Conservation (phyloP, 2,888 invertebrate genomes). For the Morpho deidamia region DNA sequence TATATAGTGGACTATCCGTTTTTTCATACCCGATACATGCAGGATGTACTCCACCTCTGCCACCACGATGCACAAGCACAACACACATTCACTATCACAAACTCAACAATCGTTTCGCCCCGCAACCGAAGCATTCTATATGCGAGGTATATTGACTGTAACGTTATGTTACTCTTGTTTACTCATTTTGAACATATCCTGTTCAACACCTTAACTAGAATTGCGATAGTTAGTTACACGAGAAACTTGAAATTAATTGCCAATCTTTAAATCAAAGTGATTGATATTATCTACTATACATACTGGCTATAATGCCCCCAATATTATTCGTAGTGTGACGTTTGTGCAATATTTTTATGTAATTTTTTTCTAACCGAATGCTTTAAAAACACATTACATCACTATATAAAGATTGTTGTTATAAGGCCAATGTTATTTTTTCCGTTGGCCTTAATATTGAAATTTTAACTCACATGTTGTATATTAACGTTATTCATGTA, state of each 20-base stretch:
- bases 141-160: too few species aligned
- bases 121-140: too few species aligned
- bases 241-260: constrained; percentile 4
- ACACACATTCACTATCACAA: too few species aligned
- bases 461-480: constrained; percentile 1
- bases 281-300: constrained; percentile 7
- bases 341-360: constrained; percentile 7
- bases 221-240: constrained; percentile 3
- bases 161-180: too few species aligned
- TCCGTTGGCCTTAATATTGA: constrained; percentile 3
- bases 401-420: not conserved
- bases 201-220: not conserved
- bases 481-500: constrained; percentile 1
- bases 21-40: too few species aligned
- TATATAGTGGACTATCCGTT: too few species aligned
- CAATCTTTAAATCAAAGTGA: constrained; percentile 5
- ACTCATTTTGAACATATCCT: not conserved
- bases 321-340: constrained; percentile 15
- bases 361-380: constrained; percentile 1
- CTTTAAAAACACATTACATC: constrained; percentile 5
- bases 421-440: constrained; percentile 8
- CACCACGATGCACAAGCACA: too few species aligned
- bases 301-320: constrained; percentile 1
- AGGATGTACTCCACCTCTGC: too few species aligned
- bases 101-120: too few species aligned